phyloP scores from a whole-genome alignment of 2,888 invertebrate genomes.

The Cotesia congregata region DNA sequence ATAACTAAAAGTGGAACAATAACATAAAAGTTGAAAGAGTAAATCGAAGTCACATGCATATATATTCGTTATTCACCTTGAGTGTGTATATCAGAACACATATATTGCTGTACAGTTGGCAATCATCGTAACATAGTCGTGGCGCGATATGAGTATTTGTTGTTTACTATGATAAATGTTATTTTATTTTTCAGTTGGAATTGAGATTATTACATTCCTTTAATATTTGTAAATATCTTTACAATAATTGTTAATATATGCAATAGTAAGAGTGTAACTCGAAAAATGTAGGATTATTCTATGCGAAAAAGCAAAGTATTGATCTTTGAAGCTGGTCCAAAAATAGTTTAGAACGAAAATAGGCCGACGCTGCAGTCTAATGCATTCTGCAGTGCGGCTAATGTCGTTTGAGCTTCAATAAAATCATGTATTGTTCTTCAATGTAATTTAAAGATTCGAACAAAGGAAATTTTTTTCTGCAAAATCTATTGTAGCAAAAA shows the following conservation, averaged over 20 bases:
- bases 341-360: constrained; percentile 41
- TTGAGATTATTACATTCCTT: neutral
- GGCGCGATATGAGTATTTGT: neutral
- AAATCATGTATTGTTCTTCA: constrained; percentile 28
- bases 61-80: constrained; percentile 24
- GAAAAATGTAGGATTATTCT: constrained; percentile 15
- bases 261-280: neutral
- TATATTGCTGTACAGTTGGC: constrained; percentile 14
- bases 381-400: constrained; percentile 44
- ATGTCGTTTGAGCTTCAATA: constrained; percentile 25
- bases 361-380: constrained; percentile 42
- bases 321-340: constrained; percentile 43
- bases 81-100: constrained; percentile 28
- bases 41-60: neutral
- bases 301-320: constrained; percentile 30
- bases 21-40: too few relatives aligned
- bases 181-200: neutral
- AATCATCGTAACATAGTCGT: constrained; percentile 25
- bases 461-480: constrained; percentile 19
- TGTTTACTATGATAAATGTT: neutral
- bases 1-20: too few relatives aligned
- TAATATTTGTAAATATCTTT: neutral
- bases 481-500: neutral
- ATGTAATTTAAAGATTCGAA: neutral
- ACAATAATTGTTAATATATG: neutral